phyloP scores from a whole-genome alignment of 2,888 invertebrate genomes.

The Hybos culiciformis region DNA sequence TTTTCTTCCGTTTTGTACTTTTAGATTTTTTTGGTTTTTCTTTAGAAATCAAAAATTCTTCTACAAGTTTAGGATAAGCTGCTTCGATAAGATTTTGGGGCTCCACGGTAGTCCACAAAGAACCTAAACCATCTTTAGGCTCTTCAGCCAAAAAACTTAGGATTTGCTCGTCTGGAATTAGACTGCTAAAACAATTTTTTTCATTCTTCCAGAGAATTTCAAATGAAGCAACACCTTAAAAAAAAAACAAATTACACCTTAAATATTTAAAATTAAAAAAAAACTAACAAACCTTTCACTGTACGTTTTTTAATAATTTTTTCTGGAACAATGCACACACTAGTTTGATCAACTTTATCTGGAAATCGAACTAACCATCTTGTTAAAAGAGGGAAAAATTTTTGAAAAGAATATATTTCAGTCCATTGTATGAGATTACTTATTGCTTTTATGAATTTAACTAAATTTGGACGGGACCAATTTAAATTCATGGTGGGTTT shows the following conservation, averaged over 20 bases:
- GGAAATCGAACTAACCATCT: slow-evolving; percentile 49
- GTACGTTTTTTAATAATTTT: slow-evolving; percentile 44
- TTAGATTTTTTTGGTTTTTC: slow-evolving; percentile 38
- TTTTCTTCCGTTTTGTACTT: slow-evolving; percentile 19
- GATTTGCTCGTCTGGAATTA: slow-evolving; percentile 48
- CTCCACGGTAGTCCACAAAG: slow-evolving; percentile 53
- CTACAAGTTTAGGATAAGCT: slow-evolving; percentile 50
- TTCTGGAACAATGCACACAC: slow-evolving; percentile 35
- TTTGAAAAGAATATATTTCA: slow-evolving; percentile 60
- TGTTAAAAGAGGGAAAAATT: slow-evolving; percentile 60
- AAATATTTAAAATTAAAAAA: neutral
- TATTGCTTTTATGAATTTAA: slow-evolving; percentile 56
- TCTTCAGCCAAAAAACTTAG: slow-evolving; percentile 37
- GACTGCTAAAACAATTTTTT: slow-evolving; percentile 40
- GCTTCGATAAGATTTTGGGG: slow-evolving; percentile 47
- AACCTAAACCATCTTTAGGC: slow-evolving; percentile 32
- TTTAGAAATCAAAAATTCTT: slow-evolving; percentile 42
- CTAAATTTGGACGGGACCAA: slow-evolving; percentile 53
- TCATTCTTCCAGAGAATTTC: slow-evolving; percentile 59
- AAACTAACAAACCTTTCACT: slow-evolving; percentile 35
- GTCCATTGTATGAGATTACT: slow-evolving; percentile 56
- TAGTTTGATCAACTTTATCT: slow-evolving; percentile 2
- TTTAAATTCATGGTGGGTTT: slow-evolving; percentile 41
- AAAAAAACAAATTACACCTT: neutral
- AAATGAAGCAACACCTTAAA: slow-evolving; percentile 49